Evolutionary conservation across 2,888 invertebrate species (phyloP).

Genomic region (Pecten maximus): DNA sequence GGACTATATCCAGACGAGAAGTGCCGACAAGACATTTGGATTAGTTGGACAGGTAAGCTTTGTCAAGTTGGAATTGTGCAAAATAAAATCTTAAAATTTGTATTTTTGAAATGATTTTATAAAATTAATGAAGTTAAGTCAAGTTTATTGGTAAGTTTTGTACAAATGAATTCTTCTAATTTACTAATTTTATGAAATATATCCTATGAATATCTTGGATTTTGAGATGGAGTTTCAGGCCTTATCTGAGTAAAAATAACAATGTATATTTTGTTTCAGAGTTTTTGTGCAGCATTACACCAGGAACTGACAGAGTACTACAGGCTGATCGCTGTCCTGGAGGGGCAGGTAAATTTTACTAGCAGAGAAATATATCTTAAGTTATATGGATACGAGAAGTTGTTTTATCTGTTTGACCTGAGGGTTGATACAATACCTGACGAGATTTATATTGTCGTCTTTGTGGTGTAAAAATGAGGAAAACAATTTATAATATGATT

Average conservation of each 20-base stretch:
- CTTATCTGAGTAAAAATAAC: not conserved
- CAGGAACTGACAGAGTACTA: conserved; percentile 94
- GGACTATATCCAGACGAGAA: conserved; percentile 90
- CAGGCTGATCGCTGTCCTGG: conserved; percentile 92
- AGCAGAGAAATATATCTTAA: too few relatives aligned
- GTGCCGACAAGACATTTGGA: conserved; percentile 84
- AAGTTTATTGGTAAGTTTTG: too few relatives aligned
- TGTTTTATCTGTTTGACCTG: too few relatives aligned
- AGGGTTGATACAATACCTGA: too few relatives aligned
- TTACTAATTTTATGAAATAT: not conserved
- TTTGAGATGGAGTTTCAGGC: not conserved
- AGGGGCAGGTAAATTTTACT: conserved; percentile 91
- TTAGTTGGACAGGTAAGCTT: conserved; percentile 81
- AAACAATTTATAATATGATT: too few relatives aligned
- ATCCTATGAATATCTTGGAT: not conserved
- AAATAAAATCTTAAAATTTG: too few relatives aligned
- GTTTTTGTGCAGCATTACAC: conserved; percentile 92
- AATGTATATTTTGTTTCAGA: conserved; percentile 87
- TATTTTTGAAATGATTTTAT: too few relatives aligned
- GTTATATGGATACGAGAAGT: too few relatives aligned
- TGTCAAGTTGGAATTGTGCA: not conserved
- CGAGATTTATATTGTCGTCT: too few relatives aligned
- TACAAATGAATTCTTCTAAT: not conserved
- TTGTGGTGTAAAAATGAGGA: too few relatives aligned
- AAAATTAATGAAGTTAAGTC: too few relatives aligned